Evolutionary conservation across 2,797 vertebrate species (phyloP), one percentile per base, ranked within the genome.

Genomic region (Cossypha polioptera): DNA sequence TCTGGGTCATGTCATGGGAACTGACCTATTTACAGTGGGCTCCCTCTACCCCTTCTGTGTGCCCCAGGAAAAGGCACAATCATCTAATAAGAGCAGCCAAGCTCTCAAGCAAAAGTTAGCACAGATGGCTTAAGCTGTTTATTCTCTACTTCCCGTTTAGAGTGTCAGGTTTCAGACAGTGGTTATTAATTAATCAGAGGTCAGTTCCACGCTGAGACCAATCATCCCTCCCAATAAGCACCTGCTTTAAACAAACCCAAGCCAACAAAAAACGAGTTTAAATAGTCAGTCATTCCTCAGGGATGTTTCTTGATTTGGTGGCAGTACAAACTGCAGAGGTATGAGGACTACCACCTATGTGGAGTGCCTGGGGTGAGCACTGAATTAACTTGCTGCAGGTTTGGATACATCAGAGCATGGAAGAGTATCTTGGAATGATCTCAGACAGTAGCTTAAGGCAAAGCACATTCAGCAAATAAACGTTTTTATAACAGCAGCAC

Each of bases 121-220:
- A n/a, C 29, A 80, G 72, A 59, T 36, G n/a, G 57, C 38, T 73
- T 40, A 20, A 82, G 45, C 24, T 71, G 43, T 82, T 91, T 68
- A 31, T 65, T 31, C 86, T 68, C 77, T 65, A 48, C 40, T 92
- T 86, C 69, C 47, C 7, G 0, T 61, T 90, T 54, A 47, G 29
- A 53, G 50, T 13, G 40, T 48, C 16, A 50, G 35, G 31, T 78
- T 94, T 61, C 86, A 75, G 72, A 38, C 26, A 74, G 38, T 31
- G 21, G 54, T 61, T 86, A 76, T 77, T 80, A 86, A 79, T 86
- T 95, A 90, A 75, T 42, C 79, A 53, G 54, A 68, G 83, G 66
- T 86, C 90, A 84, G 16, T 38, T 58, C 47, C 58, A 47, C 47
- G 68, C 51, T 69, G 53, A 92, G 57, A 84, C 45, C 31, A 78